These are phyloP conservation scores for Acipenser ruthenus DNA, from an alignment of 2,797 vertebrate genomes.

Conservation along the genomic window DNA sequence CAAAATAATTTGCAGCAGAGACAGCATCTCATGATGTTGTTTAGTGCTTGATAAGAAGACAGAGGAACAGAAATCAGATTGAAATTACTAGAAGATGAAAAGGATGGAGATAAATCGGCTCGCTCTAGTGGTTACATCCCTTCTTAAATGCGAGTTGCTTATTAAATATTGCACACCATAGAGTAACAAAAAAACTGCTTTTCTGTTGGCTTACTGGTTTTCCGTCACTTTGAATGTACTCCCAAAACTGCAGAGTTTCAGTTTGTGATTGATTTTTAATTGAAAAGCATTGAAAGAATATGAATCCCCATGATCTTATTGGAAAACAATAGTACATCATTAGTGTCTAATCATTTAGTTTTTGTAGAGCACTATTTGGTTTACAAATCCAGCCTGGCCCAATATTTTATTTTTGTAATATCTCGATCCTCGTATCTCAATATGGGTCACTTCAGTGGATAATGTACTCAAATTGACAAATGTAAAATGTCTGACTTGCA, in stretches of 20 bases:
- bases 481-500: constrained; percentile 34
- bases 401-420: neutral
- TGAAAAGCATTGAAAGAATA: neutral
- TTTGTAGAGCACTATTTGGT: neutral
- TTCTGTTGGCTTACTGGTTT: neutral
- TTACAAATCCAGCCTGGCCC: constrained; percentile 5
- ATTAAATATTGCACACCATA: constrained; percentile 19
- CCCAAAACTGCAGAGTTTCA: neutral
- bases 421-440: neutral
- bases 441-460: neutral
- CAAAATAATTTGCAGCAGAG: constrained; percentile 27
- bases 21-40: constrained; percentile 22
- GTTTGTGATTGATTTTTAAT: neutral
- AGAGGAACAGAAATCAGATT: constrained; percentile 32
- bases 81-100: constrained; percentile 31
- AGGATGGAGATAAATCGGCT: constrained; percentile 27
- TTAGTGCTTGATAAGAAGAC: constrained; percentile 31
- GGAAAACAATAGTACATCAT: neutral
- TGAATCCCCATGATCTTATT: neutral
- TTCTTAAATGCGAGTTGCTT: constrained; percentile 24
- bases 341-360: too few species aligned
- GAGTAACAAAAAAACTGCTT: neutral
- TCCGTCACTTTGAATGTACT: neutral
- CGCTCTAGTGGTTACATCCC: constrained; percentile 16
- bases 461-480: constrained; percentile 22